These are phyloP conservation scores for Daboia siamensis DNA, from an alignment of 2,113 vertebrate species.

Conservation along the genomic window DNA sequence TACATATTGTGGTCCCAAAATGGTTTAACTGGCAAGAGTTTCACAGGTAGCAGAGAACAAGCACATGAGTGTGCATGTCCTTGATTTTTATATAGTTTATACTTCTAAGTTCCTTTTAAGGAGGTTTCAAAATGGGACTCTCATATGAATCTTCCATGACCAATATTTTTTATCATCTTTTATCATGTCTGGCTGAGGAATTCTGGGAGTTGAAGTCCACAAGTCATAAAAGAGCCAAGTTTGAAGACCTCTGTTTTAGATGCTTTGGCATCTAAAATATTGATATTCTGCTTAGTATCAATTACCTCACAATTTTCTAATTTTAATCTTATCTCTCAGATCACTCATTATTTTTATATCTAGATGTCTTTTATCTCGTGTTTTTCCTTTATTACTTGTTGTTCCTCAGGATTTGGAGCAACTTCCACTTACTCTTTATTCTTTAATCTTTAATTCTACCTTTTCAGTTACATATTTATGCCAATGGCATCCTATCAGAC, in stretches of 20 bases:
- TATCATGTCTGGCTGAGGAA: too few species aligned
- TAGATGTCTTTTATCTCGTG: neutral
- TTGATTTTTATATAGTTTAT: neutral
- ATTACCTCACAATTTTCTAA: neutral
- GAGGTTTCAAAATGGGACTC: neutral
- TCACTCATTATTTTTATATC: neutral
- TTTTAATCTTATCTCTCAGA: neutral
- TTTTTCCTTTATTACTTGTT: neutral
- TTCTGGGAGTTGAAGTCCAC: too few species aligned
- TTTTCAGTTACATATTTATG: neutral
- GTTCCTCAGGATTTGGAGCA: neutral
- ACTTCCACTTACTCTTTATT: neutral
- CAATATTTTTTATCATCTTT: neutral
- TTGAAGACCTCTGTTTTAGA: neutral
- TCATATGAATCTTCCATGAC: neutral
- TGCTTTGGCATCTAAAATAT: neutral
- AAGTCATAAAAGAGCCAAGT: too few species aligned
- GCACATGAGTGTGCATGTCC: neutral
- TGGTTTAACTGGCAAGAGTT: neutral
- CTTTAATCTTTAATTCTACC: neutral
- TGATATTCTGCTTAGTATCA: neutral
- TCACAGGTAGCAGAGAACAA: neutral
- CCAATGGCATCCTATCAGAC: neutral
- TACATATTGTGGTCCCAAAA: neutral
- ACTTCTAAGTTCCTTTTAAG: neutral